phyloP scores from a whole-genome alignment of 2,888 invertebrate species.

The Crioceris asparagi region DNA sequence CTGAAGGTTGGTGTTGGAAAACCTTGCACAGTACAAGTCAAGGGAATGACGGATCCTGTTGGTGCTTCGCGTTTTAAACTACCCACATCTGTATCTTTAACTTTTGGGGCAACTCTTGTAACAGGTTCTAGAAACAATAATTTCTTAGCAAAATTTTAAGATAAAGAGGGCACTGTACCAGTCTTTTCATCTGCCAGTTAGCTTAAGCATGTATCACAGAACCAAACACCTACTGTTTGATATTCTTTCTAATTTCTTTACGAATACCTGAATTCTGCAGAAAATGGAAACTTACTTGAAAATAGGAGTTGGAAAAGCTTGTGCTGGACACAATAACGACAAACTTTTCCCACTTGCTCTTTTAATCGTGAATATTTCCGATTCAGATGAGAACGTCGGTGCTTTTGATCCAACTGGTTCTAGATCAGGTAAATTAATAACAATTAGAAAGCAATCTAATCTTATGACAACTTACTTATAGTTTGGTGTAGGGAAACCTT shows the following conservation, averaged over 20 bases:
- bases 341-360: slow-evolving; percentile 20
- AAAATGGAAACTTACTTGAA: slow-evolving; percentile 35
- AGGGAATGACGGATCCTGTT: slow-evolving; percentile 29
- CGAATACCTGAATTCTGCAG: too few relatives aligned
- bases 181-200: too few relatives aligned
- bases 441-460: too few relatives aligned
- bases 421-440: background rate
- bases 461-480: slow-evolving; percentile 55
- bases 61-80: slow-evolving; percentile 36
- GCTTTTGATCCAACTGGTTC: slow-evolving; percentile 46
- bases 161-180: too few relatives aligned
- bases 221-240: too few relatives aligned
- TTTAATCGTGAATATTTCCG: slow-evolving; percentile 28
- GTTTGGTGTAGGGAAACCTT: slow-evolving; percentile 57
- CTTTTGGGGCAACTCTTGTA: slow-evolving; percentile 38
- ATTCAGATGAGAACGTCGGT: slow-evolving; percentile 35
- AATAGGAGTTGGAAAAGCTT: slow-evolving; percentile 46
- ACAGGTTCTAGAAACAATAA: slow-evolving; percentile 38
- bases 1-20: slow-evolving; percentile 55
- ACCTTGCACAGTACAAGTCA: slow-evolving; percentile 42
- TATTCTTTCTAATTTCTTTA: too few relatives aligned
- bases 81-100: slow-evolving; percentile 39
- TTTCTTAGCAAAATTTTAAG: too few relatives aligned
- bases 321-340: slow-evolving; percentile 43
- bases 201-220: too few relatives aligned